These are phyloP conservation scores for Stegana nigrithorax DNA, from an alignment of 2,888 invertebrate species.

Conservation along the genomic window DNA sequence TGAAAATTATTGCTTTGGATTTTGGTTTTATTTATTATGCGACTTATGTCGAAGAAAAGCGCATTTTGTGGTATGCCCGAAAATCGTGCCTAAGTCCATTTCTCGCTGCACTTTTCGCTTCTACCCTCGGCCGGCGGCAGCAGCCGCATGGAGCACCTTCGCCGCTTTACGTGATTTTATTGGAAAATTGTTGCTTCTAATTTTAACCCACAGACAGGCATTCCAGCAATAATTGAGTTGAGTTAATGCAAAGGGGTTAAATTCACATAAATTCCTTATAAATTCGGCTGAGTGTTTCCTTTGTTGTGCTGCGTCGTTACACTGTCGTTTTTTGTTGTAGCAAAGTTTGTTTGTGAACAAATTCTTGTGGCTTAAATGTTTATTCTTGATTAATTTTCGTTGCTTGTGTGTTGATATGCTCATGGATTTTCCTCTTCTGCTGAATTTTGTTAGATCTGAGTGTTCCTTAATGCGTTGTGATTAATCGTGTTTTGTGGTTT, in stretches of 20 bases:
- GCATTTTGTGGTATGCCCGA: constrained; percentile 20
- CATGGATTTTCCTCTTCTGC: constrained; percentile 32
- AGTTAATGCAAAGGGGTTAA: constrained; percentile 47
- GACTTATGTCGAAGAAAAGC: constrained; percentile 9
- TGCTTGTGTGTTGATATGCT: constrained; percentile 41
- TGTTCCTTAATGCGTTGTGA: neutral
- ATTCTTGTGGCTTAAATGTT: constrained; percentile 19
- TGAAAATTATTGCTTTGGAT: neutral
- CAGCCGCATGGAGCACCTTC: no score
- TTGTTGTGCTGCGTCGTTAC: neutral
- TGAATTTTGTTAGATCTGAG: no score
- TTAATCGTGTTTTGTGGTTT: neutral
- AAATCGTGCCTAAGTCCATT: constrained; percentile 52
- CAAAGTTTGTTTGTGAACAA: neutral
- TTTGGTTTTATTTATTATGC: constrained; percentile 48
- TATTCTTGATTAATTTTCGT: constrained; percentile 41
- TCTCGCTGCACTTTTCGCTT: neutral
- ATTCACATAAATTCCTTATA: constrained; percentile 48
- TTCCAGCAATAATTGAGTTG: constrained; percentile 26
- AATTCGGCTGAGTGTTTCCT: constrained; percentile 18
- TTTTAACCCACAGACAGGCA: constrained; percentile 14
- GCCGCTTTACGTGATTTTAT: constrained; percentile 58
- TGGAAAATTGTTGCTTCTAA: constrained; percentile 40
- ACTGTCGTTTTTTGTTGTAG: neutral
- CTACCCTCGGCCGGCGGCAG: no score